phyloP scores from a whole-genome alignment of 2,113 vertebrate genomes.

The Chelonoidis abingdonii region DNA sequence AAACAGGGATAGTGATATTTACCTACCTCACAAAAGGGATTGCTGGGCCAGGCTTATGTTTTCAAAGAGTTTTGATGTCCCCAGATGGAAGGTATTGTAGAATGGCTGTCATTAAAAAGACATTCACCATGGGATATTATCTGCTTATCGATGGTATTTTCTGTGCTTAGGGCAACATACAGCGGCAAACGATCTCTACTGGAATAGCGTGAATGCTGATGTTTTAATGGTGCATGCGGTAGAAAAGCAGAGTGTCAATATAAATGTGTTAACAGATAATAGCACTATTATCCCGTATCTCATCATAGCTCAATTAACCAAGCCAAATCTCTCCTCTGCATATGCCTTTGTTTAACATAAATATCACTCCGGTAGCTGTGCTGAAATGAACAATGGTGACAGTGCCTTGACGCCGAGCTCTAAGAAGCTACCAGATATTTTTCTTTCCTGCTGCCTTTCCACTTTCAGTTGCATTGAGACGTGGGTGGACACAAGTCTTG shows the following conservation, averaged over 20 bases:
- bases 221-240: neutral
- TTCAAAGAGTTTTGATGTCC: neutral
- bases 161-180: constrained; percentile 1
- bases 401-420: neutral
- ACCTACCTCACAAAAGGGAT: neutral
- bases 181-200: neutral
- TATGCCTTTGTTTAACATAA: neutral
- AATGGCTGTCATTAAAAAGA: neutral
- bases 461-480: neutral
- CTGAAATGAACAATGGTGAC: neutral
- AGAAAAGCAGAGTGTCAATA: neutral
- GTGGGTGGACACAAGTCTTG: neutral
- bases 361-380: neutral
- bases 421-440: neutral
- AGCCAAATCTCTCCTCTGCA: constrained; percentile 31
- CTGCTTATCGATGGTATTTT: neutral
- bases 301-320: neutral
- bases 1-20: accelerated
- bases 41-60: neutral
- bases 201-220: neutral
- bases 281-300: constrained; percentile 21
- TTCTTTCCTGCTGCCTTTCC: neutral
- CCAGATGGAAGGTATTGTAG: constrained; percentile 17
- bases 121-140: neutral
- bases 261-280: neutral